Base-by-base conservation (phyloP, 1,140 invertebrate species). In the Glossosoma conforme region DNA sequence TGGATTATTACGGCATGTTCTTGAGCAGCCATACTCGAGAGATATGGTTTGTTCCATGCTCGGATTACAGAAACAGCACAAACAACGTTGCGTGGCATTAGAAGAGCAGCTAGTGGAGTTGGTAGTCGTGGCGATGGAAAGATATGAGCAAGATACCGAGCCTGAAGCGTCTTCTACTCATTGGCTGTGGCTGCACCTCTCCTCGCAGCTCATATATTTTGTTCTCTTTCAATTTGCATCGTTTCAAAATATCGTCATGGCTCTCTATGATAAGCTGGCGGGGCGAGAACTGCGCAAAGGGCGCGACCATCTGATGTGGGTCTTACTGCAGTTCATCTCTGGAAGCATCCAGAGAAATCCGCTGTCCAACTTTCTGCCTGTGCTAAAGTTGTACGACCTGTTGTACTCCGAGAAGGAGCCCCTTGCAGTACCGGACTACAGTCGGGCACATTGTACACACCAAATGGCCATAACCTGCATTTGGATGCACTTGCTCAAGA, bases 31-130 rank as follows among this genome's bases (percentile, higher is more conserved):
- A 0, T 97, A 97, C 68, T 96, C 93, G 1, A 80, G 91, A 54
- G 95, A 98, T 61, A 95, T 97, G 88, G 91, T 97, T 44, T 95
- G 89, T 54, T 88, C 85, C 1, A 96, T 97, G 89, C 74, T 98
- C 14, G 90, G 91, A 32, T 70, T 97, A 8, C 93, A 93, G 62
- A 95, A 93, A 72, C 90, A 91, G 77, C 87, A 91, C 49, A 96
- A 96, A 64, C 86, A 91, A 62, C 76, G 91, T 11, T 96, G 91
- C 68, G 81, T 85, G 44, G 88, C 90, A 0, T 66, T 98, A 14
- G 94, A 97, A 68, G 92, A 97, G 56, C 91, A 97, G 67, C 68
- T 98, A 11, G 91, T 97, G 0, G 91, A 96, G 65, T 70, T 96
- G 15, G 85, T 97, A 37, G 86, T 98, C 41, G 73, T 87, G 17